Evolutionary conservation across 2,797 vertebrate genomes (phyloP).

Genomic region (Poeciliopsis presidionis): DNA sequence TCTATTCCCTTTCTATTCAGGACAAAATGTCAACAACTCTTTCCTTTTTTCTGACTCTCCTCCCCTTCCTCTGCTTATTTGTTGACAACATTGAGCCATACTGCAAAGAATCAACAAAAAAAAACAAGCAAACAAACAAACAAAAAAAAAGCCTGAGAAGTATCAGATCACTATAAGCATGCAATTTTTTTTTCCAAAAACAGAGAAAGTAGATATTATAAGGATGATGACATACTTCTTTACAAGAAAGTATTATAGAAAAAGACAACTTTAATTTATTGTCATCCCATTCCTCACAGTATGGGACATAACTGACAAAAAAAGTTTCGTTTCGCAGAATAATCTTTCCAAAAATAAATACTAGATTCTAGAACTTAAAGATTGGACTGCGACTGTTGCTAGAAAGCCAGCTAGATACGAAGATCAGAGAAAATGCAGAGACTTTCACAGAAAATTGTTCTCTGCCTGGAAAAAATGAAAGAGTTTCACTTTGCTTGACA

Average conservation of each 20-base stretch:
- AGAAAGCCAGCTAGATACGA: constrained; percentile 24
- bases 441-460: constrained; percentile 2
- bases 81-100: constrained; percentile 48
- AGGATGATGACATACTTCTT: neutral
- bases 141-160: constrained; percentile 1
- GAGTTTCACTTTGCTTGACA: constrained; percentile 19
- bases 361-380: neutral
- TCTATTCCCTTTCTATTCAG: constrained; percentile 26
- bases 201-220: neutral
- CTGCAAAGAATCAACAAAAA: constrained; percentile 2
- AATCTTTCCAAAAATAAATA: neutral
- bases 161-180: constrained; percentile 4
- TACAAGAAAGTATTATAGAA: neutral
- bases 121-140: constrained; percentile 10
- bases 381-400: constrained; percentile 14
- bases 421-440: constrained; percentile 22
- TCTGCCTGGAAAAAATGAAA: constrained; percentile 23
- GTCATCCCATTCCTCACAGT: neutral
- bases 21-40: constrained; percentile 6
- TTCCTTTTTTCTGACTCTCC: constrained; percentile 11
- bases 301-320: neutral
- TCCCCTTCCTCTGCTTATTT: constrained; percentile 14
- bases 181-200: neutral
- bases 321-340: neutral
- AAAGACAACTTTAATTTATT: neutral